Percentiles rank a stretch among this genome's conserved stretches.
These are phyloP conservation scores for Hesperophylax magnus DNA, from an alignment of 1,140 invertebrate genomes.

Conservation along the genomic window DNA sequence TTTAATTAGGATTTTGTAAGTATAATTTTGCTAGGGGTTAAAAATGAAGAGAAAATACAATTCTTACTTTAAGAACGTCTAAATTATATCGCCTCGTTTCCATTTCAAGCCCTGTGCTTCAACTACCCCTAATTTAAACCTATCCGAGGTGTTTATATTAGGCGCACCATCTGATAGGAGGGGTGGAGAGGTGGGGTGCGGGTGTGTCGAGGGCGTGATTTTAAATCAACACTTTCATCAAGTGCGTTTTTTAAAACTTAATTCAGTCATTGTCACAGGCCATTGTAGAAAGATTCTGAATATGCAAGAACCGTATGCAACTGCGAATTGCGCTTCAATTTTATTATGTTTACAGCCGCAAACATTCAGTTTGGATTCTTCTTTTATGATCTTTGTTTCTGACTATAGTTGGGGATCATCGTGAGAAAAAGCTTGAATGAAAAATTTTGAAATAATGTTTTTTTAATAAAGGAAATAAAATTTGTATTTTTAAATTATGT, in stretches of 20 bases:
- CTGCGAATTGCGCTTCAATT: background rate
- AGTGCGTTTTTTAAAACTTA: slow-evolving; percentile 38
- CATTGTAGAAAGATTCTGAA: slow-evolving; percentile 33
- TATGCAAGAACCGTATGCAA: slow-evolving; percentile 16
- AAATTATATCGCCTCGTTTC: too few species aligned
- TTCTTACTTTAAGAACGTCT: too few species aligned
- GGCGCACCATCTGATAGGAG: slow-evolving; percentile 30
- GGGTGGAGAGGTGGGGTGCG: slow-evolving; percentile 6
- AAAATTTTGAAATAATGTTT: background rate
- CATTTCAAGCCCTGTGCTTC: slow-evolving; percentile 18
- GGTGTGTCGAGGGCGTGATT: slow-evolving; percentile 41
- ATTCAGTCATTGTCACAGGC: slow-evolving; percentile 1
- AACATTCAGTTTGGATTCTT: slow-evolving; percentile 2
- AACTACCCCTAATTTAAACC: slow-evolving; percentile 37
- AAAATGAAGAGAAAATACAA: background rate
- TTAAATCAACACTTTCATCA: slow-evolving; percentile 49
- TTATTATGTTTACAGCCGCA: background rate
- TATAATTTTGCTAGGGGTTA: too few species aligned
- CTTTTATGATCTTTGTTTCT: background rate
- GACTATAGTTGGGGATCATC: background rate
- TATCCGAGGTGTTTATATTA: slow-evolving; percentile 47
- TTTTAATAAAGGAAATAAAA: too few species aligned
- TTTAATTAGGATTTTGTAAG: too few species aligned
- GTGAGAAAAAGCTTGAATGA: background rate
- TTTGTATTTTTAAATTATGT: too few species aligned